Evolutionary conservation across 2,113 vertebrate species (phyloP).

Genomic region (Lophura nycthemera): DNA sequence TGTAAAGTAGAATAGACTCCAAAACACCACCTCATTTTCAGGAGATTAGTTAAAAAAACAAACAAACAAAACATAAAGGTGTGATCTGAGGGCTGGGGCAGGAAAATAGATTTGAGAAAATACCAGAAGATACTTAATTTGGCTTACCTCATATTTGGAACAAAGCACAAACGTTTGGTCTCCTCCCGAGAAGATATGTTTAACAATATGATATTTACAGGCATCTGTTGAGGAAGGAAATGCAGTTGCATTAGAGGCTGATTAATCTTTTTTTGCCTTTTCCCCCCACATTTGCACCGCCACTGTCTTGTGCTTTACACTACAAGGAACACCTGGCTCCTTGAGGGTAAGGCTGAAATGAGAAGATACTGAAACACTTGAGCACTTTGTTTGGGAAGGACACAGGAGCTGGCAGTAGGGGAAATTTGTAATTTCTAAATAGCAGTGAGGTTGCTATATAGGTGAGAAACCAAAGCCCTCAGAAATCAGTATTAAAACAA

Average conservation of each 20-base stretch:
- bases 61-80: not conserved
- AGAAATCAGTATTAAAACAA: not conserved
- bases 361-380: not conserved
- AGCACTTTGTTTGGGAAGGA: not conserved
- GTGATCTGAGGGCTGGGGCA: not conserved
- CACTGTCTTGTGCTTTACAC: not conserved
- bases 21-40: not conserved
- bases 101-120: not conserved
- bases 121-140: not conserved
- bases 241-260: not conserved
- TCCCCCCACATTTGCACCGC: not conserved
- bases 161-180: slow-evolving; percentile 94
- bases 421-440: not conserved
- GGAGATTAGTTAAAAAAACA: not conserved
- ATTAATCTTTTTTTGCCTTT: not conserved
- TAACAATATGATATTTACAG: slow-evolving; percentile 84
- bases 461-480: not conserved
- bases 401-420: not conserved
- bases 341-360: not conserved
- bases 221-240: slow-evolving; percentile 74
- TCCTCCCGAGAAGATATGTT: slow-evolving; percentile 93
- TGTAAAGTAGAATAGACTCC: not conserved
- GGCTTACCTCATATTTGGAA: slow-evolving; percentile 86
- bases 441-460: not conserved
- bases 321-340: not conserved